A percentile compares a stretch with the other conserved stretches of the same genome.
Conservation (phyloP, 2,888 invertebrate species). For the Buathra laborator region DNA sequence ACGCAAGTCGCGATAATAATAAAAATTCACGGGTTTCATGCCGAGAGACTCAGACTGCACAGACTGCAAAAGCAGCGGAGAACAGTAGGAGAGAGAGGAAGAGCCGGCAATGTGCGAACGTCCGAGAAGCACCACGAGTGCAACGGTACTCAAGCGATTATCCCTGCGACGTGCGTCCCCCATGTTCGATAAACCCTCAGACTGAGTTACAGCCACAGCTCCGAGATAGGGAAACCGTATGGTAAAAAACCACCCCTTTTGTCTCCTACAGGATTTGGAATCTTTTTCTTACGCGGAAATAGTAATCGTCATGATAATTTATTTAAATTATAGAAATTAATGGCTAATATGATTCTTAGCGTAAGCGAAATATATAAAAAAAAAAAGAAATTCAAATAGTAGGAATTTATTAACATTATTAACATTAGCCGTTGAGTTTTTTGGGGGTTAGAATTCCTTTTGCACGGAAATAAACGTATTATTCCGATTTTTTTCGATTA, state of each 20-base stretch:
- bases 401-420: no score
- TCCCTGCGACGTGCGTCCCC: constrained; percentile 2
- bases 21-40: not conserved
- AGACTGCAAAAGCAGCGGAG: constrained; percentile 1
- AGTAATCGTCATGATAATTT: no score
- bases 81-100: not conserved
- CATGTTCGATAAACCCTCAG: constrained; percentile 28
- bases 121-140: constrained; percentile 50
- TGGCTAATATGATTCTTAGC: no score
- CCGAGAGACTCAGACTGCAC: constrained; percentile 4
- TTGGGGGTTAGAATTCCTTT: no score
- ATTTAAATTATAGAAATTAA: no score
- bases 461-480: no score
- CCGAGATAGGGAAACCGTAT: constrained; percentile 16
- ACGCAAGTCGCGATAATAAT: constrained; percentile 1
- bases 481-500: no score
- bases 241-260: not conserved
- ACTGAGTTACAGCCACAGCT: not conserved
- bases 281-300: no score
- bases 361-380: no score
- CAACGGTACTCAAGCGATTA: constrained; percentile 54
- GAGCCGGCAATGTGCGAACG: constrained; percentile 39
- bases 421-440: no score
- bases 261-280: no score
- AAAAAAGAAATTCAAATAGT: no score